These are phyloP conservation scores for Morphnarchus princeps DNA, from an alignment of 2,113 vertebrate genomes.

Conservation along the genomic window DNA sequence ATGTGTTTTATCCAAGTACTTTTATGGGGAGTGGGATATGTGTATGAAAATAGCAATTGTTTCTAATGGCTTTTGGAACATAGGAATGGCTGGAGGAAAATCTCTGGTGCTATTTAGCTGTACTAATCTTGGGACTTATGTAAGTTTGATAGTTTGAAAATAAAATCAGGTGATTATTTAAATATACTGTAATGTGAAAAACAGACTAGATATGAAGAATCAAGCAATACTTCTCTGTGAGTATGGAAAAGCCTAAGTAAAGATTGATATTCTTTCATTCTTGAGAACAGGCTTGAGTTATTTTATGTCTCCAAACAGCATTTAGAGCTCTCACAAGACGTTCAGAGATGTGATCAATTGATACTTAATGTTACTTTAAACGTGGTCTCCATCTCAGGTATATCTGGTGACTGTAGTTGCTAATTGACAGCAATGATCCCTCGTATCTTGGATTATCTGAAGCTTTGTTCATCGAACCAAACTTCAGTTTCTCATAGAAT, in stretches of 20 bases:
- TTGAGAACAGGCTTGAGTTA: background rate
- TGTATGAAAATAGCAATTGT: background rate
- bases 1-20: rapidly evolving
- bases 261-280: background rate
- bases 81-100: background rate
- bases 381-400: background rate
- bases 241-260: background rate
- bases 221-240: background rate
- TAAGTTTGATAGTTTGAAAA: background rate
- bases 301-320: background rate
- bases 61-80: background rate
- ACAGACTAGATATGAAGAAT: background rate
- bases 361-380: background rate
- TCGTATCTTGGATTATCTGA: background rate
- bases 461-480: background rate
- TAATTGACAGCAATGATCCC: background rate
- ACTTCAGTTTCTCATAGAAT: background rate
- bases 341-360: background rate
- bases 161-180: background rate
- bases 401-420: background rate
- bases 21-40: background rate
- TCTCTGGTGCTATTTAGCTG: background rate
- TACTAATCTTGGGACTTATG: background rate
- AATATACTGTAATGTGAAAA: background rate
- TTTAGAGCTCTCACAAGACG: background rate